Evolutionary conservation across 2,113 vertebrate species (phyloP).

Genomic region (Dromiciops gliroides): DNA sequence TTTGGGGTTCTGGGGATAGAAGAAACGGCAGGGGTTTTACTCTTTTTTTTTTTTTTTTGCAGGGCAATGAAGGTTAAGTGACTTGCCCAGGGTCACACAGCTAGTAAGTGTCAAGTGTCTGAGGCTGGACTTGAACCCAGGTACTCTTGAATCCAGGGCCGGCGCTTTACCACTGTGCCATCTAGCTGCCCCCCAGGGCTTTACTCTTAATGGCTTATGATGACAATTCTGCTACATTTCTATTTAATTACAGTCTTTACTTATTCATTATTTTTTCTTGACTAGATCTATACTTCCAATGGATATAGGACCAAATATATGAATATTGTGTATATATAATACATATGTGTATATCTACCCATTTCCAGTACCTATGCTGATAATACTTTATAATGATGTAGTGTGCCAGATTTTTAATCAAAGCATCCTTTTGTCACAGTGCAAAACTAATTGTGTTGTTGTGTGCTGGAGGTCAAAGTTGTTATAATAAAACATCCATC

Average conservation of each 20-base stretch:
- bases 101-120: no score
- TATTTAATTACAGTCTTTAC: slow-evolving; percentile 1
- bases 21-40: accelerated
- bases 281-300: slow-evolving; percentile 11
- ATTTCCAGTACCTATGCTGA: slow-evolving; percentile 32
- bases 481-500: slow-evolving; percentile 84
- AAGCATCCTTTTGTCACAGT: slow-evolving; percentile 78
- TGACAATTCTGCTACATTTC: slow-evolving; percentile 2
- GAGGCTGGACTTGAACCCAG: no score
- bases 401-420: slow-evolving; percentile 72
- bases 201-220: not conserved
- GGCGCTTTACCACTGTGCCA: no score
- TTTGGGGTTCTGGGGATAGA: not conserved
- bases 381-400: slow-evolving; percentile 44
- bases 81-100: no score
- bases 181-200: no score
- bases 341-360: not conserved
- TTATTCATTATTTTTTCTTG: slow-evolving; percentile 31
- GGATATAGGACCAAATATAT: not conserved
- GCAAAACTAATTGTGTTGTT: slow-evolving; percentile 82
- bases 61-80: no score
- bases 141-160: no score
- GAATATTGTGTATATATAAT: not conserved
- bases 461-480: slow-evolving; percentile 83
- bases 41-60: no score